Evolutionary conservation across 2,888 invertebrate genomes (phyloP), one percentile per base, ranked within the genome.

Genomic region (Eustalomyia histrio): DNA sequence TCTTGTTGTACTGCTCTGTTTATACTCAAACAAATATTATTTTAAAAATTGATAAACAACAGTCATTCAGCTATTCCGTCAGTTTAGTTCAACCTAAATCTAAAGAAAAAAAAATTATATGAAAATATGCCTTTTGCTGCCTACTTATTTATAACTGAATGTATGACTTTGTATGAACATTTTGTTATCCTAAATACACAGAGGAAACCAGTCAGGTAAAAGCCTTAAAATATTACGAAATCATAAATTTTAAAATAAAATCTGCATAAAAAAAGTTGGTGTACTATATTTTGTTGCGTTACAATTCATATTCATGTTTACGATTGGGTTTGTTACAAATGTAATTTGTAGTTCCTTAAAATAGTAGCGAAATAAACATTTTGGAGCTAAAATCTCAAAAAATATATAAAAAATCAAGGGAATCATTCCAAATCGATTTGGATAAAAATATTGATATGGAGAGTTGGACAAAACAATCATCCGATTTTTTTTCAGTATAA

Each of bases 21-120:
- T 57, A 43, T 53, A 58, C 60, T 6, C 60, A 60, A 61, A 43
- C 72, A 72, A 72, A 63, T 57, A 63, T 73, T 63, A 73, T 63
- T 69, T 72, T 67, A 61, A 73, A 78, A 79, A 79, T 79, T 73
- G 61, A 73, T 73, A 78, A 73, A 57, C 78, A 68, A 17, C 67
- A 67, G 67, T 63, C 72, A 72, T 35, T 63, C 61, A 68, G 50
- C 24, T 53, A 18, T 47, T 10, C 29, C 29, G 57, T 57, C 57
- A 57, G 29, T 57, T 57, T 57, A 68, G 29, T 29, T 43, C 9
- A 10, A 67, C 53, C 21, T 29, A 29, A 29, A 29, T 29, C 7
- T 29, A 57, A 29, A 39, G n/a, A 43, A 18, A 55, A 39, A 5
- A 14, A n/a, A 58, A 16, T 8, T 14, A 10, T 21, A 53, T 21